Evolutionary conservation across 2,888 invertebrate species (phyloP), one percentile per base, ranked within the genome.

Genomic region (Neoscelio sp.): DNA sequence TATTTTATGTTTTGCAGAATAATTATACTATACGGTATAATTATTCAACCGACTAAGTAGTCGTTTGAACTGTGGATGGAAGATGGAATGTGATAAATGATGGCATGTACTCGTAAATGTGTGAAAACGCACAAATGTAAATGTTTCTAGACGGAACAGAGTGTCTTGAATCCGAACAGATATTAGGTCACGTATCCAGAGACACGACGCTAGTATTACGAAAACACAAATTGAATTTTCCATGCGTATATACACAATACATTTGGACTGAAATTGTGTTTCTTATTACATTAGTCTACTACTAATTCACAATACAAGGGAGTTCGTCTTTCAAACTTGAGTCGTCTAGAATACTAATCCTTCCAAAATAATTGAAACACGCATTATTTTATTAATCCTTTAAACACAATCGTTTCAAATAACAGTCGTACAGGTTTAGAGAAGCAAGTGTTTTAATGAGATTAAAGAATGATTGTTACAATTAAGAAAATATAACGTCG

Each of bases 161-260:
- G 40, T 38, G 23, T 46, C 64, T 73, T 64, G 38, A 58, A 64
- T 26, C 35, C 35, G 64, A 71, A 54, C 35, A n/a, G 40, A 40
- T 30, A 50, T 78, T 82, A 85, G 82, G 84, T 87, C 86, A 86
- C 85, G 86, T 86, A 86, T 84, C 71, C 64, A 46, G 67, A 50
- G 67, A 60, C 70, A 48, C 56, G 52, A 62, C 78, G 54, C 58
- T 71, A 67, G 73, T 33, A 80, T 76, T 78, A 75, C 73, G 79
- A 79, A 78, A 80, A 77, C 82, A 77, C 81, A 86, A 86, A 87
- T 87, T 86, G 84, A 85, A 87, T 87, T 85, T 85, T 75, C 67
- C 52, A 78, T 60, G 81, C 44, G 80, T 73, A 64, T 60, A 74
- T 70, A 68, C 64, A 46, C 35, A 48, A 62, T 52, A 80, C 71